Evolutionary conservation across 2,888 invertebrate genomes (phyloP), one percentile per base, ranked within the genome.

Genomic region (Lasioglossum pauxillum): DNA sequence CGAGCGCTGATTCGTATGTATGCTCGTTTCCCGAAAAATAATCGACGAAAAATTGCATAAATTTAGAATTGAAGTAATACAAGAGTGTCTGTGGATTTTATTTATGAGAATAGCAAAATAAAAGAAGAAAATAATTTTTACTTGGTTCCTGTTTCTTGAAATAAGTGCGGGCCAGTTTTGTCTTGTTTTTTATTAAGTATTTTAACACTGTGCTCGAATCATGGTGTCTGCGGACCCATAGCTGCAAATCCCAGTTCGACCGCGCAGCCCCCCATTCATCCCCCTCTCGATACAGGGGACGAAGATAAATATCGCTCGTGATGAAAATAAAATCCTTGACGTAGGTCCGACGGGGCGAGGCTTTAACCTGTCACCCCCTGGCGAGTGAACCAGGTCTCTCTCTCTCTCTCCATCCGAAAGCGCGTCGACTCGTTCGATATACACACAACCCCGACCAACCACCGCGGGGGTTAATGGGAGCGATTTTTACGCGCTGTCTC

Each of bases 271-370:
- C 80, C 74, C 86, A 86, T 89, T 88, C 88, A 85, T 67, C 76
- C 38, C 75, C 72, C 82, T 84, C 84, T 86, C 86, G 82, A 87
- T 83, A 69, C 83, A 44, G 77, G 71, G 88, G 79, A 88, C 80
- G 88, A 88, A 89, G 90, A 91, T 93, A 92, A 92, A 92, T 91
- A 92, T 92, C 91, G 90, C 78, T 80, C 87, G 90, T 91, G 92
- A 93, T 91, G 90, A 91, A 90, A 91, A 93, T 91, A 91, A 92
- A 92, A 92, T 92, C 85, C 86, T 88, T 91, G 91, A 91, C 85
- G 85, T 87, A 90, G 91, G 90, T 90, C 82, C 83, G 87, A 89
- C 85, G 81, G 80, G 60, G 80, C 80, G 64, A 77, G 79, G 79
- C 73, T 87, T 86, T 76, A 87, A 88, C 83, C 67, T 82, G 84